Conservation (phyloP, 2,888 invertebrate species). For the Drosophila mettleri region DNA sequence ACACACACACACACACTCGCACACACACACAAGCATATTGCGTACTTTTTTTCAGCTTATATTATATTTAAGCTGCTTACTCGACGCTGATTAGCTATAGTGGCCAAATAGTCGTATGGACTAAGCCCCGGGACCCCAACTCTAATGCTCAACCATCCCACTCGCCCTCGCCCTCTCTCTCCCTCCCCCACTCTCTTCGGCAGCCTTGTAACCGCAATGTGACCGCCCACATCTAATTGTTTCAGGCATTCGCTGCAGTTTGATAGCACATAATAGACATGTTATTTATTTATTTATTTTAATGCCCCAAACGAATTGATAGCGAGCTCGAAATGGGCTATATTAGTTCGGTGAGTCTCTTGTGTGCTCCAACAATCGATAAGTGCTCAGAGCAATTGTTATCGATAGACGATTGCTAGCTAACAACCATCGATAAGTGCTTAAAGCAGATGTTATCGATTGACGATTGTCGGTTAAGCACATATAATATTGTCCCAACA, state of each 20-base stretch:
- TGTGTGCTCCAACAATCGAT: too few relatives aligned
- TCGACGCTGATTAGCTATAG: conserved; percentile 49
- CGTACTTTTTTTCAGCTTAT: conserved; percentile 50
- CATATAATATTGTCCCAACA: too few relatives aligned
- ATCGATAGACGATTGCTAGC: background rate
- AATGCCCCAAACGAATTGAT: conserved; percentile 6
- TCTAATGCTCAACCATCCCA: background rate
- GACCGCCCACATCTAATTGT: conserved; percentile 47
- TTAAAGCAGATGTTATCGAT: too few relatives aligned
- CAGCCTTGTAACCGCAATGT: conserved; percentile 4
- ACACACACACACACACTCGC: background rate
- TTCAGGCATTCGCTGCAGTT: conserved; percentile 54
- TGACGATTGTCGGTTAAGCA: too few relatives aligned
- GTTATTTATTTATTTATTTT: conserved; percentile 45
- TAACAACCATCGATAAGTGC: too few relatives aligned
- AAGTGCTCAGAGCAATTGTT: background rate
- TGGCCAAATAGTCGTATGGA: conserved; percentile 39
- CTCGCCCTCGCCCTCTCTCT: background rate
- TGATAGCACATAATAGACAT: conserved; percentile 74
- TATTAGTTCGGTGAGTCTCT: background rate
- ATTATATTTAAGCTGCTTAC: conserved; percentile 51
- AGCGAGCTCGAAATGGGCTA: background rate
- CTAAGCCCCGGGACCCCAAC: background rate
- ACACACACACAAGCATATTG: conserved; percentile 53
- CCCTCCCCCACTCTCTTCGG: background rate